phyloP scores from a whole-genome alignment of 2,113 vertebrate genomes.

The Hypanus sabinus region DNA sequence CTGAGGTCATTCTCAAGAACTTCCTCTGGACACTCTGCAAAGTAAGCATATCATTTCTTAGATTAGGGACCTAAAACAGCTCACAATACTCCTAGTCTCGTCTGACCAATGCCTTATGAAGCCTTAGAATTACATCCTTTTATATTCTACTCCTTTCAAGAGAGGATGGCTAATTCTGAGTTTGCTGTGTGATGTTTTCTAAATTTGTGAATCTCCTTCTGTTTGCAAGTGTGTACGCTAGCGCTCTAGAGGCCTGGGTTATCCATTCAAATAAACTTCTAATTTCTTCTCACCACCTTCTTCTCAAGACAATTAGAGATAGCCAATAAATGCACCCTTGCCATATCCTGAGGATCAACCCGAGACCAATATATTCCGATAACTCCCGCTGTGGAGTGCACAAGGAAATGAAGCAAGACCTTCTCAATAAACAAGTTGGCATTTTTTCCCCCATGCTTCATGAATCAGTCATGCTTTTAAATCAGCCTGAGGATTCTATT shows the following conservation, averaged over 20 bases:
- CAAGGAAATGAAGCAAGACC: background rate
- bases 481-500: background rate
- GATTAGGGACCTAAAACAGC: no score
- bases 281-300: background rate
- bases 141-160: background rate
- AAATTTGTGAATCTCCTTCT: background rate
- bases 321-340: background rate
- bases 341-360: background rate
- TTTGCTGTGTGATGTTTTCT: no score
- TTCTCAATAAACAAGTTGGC: background rate
- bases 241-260: background rate
- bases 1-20: no score
- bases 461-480: background rate
- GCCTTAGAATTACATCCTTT: no score
- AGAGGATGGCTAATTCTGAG: background rate
- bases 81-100: no score
- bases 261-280: background rate
- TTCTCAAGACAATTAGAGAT: background rate
- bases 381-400: background rate
- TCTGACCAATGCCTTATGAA: no score
- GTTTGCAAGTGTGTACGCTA: background rate
- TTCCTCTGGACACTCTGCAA: no score
- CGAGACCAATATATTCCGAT: background rate
- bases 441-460: background rate
- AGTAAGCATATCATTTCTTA: no score